phyloP scores from a whole-genome alignment of 2,888 invertebrate species.

The Empis livida region DNA sequence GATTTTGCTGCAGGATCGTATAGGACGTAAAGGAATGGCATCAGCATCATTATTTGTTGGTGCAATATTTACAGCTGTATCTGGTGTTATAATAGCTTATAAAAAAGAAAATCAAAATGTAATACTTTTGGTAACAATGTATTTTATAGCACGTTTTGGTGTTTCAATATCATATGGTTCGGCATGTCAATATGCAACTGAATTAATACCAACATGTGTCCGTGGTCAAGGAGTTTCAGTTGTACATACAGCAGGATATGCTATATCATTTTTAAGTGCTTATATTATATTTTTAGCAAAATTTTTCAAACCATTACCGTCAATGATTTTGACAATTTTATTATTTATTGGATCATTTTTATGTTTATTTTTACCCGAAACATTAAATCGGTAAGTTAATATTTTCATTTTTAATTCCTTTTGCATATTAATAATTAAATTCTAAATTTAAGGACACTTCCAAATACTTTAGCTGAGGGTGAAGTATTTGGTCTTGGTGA shows the following conservation, averaged over 20 bases:
- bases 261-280: conserved; percentile 43
- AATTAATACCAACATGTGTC: conserved; percentile 48
- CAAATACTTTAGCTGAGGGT: conserved; percentile 46
- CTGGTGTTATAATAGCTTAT: conserved; percentile 36
- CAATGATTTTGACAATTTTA: conserved; percentile 39
- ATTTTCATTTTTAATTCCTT: not conserved
- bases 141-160: conserved; percentile 41
- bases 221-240: conserved; percentile 47
- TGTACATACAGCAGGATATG: conserved; percentile 46
- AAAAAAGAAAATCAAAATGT: conserved; percentile 28
- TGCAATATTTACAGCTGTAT: conserved; percentile 38
- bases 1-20: conserved; percentile 28
- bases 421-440: too few relatives aligned
- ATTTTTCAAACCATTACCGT: conserved; percentile 37
- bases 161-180: conserved; percentile 48
- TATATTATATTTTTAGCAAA: conserved; percentile 40
- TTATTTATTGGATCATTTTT: conserved; percentile 39
- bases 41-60: conserved; percentile 39
- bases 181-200: conserved; percentile 49
- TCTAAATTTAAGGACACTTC: conserved; percentile 33
- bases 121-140: conserved; percentile 33
- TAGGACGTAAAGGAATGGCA: conserved; percentile 42
- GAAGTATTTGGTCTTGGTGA: conserved; percentile 46
- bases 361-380: conserved; percentile 46
- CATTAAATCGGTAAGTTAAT: conserved; percentile 32